A percentile compares a stretch with the other conserved stretches of the same genome.
phyloP scores from a whole-genome alignment of 2,797 vertebrate genomes.

The Gobionotothen gibberifrons region DNA sequence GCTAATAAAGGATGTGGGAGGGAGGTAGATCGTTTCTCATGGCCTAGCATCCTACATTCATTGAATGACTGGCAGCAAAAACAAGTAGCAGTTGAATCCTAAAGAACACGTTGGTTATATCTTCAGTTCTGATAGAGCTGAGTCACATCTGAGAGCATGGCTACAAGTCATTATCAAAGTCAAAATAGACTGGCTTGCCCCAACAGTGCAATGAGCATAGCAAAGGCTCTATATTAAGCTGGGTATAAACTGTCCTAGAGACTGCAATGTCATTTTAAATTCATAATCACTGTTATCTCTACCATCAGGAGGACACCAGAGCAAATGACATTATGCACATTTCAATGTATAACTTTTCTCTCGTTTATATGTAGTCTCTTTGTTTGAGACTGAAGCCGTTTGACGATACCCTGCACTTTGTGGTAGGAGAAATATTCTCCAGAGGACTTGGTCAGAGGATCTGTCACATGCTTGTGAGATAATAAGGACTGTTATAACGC shows the following conservation, averaged over 20 bases:
- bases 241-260: background rate
- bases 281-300: conserved; percentile 6
- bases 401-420: conserved; percentile 1
- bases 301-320: background rate
- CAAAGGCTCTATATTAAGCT: conserved; percentile 27
- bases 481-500: background rate
- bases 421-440: background rate
- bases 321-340: background rate
- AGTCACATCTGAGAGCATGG: conserved; percentile 48
- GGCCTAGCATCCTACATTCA: conserved; percentile 19
- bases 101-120: conserved; percentile 27
- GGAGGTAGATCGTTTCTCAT: conserved; percentile 1
- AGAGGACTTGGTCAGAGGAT: conserved; percentile 19
- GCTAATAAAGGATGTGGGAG: conserved; percentile 37
- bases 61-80: conserved; percentile 22
- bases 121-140: conserved; percentile 20
- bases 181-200: conserved; percentile 14
- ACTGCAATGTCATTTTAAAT: conserved; percentile 19
- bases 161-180: conserved; percentile 20
- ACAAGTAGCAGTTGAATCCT: conserved; percentile 35
- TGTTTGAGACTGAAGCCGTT: conserved; percentile 11
- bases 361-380: background rate
- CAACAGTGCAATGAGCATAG: conserved; percentile 25
- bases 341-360: background rate
- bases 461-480: conserved; percentile 10